phyloP scores from a whole-genome alignment of 1,140 invertebrate species.

The Tribolium castaneum region DNA sequence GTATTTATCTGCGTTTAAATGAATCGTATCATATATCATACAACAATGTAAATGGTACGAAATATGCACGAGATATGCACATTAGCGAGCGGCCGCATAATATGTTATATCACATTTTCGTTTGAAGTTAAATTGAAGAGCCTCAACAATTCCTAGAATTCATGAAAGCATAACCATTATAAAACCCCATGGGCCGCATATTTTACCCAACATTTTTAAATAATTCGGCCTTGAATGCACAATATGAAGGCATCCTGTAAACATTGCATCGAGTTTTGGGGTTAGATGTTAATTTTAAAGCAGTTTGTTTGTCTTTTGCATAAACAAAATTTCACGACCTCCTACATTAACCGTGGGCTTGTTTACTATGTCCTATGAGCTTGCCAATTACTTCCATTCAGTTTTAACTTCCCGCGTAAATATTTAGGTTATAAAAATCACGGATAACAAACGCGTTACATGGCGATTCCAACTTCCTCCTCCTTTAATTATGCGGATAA shows the following conservation, averaged over 20 bases:
- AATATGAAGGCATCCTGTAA: constrained; percentile 5
- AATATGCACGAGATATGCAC: constrained; percentile 39
- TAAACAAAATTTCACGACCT: constrained; percentile 37
- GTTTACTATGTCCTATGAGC: constrained; percentile 43
- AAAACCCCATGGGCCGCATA: too few species aligned
- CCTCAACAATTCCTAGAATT: constrained; percentile 31
- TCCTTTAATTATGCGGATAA: constrained; percentile 3
- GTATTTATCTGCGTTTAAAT: constrained; percentile 37
- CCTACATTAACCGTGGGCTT: constrained; percentile 37
- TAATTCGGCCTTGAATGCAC: background rate
- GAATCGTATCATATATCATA: constrained; percentile 33
- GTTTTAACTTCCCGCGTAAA: constrained; percentile 36
- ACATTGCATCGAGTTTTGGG: constrained; percentile 12
- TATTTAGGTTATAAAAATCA: constrained; percentile 37
- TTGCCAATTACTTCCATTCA: constrained; percentile 45
- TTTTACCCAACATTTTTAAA: background rate
- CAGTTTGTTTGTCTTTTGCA: constrained; percentile 41
- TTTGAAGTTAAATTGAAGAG: constrained; percentile 41
- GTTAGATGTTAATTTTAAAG: constrained; percentile 30
- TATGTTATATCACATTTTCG: constrained; percentile 32
- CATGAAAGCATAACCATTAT: constrained; percentile 4
- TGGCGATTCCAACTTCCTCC: background rate
- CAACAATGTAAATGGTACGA: constrained; percentile 35
- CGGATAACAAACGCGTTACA: constrained; percentile 14
- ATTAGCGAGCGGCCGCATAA: constrained; percentile 23